Conservation (phyloP, 2,113 vertebrate species). For the Rafetus swinhoei region DNA sequence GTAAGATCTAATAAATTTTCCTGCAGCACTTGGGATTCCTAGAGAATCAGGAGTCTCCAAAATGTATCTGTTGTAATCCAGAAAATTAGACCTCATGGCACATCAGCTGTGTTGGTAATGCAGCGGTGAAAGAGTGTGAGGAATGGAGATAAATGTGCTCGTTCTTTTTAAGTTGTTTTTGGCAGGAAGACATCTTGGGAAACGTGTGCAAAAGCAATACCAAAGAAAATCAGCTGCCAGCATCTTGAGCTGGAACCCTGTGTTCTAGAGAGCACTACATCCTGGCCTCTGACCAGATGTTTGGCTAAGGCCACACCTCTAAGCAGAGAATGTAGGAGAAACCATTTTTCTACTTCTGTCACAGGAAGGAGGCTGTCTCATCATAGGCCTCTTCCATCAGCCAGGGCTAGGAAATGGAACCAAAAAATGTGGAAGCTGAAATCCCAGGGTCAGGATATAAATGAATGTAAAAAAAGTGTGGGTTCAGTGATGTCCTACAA, state of each 20-base stretch:
- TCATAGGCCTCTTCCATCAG: background rate
- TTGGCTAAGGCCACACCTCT: background rate
- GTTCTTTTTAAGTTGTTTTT: background rate
- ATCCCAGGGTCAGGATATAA: accelerated
- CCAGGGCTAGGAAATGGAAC: background rate
- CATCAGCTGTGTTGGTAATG: background rate
- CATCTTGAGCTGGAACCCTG: background rate
- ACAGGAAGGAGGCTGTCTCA: background rate
- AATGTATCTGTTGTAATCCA: background rate
- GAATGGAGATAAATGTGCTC: background rate
- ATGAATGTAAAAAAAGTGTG: background rate
- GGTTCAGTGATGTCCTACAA: background rate
- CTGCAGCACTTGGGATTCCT: background rate
- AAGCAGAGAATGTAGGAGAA: background rate
- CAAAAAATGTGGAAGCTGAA: background rate
- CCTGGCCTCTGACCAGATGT: background rate
- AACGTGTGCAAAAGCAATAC: conserved; percentile 5
- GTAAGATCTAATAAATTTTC: accelerated
- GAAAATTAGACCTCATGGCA: background rate
- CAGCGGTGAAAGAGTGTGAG: background rate
- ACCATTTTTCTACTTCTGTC: accelerated
- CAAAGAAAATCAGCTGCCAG: background rate
- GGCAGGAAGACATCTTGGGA: conserved; percentile 24
- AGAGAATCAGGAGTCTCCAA: background rate
- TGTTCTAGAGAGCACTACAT: background rate